Evolutionary conservation across 2,797 vertebrate genomes (phyloP), one percentile per base, ranked within the genome.

Genomic region (Alectoris magna): DNA sequence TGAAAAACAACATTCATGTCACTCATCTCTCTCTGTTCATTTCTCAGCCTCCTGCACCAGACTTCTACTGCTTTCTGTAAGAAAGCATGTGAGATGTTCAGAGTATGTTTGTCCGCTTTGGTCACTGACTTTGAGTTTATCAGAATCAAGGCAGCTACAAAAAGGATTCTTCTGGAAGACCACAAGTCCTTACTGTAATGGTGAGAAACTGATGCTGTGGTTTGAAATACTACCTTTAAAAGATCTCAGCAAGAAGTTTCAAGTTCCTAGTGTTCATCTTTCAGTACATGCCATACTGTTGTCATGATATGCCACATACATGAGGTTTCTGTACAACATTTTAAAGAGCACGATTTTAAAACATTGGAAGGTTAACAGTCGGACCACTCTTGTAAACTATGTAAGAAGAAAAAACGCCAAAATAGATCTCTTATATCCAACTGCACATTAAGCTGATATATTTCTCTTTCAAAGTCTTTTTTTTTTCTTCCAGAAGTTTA

Each of bases 271-370:
- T 82, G 84, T 88, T 96, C 84, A 67, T 49, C 62, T 86, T 55
- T 44, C 26, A 38, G 39, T 27, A 44, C 66, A 72, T 71, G 26
- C 53, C 67, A 34, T 31, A 81, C 55, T 48, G 34, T 46, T 64
- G n/a, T 41, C 76, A 38, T 36, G 19, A 73, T 36, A n/a, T 2
- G 7, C 23, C 44, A 70, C 31, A 78, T 49, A 87, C 63, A 48
- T 66, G 68, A 94, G 53, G 68, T 64, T 96, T 93, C 78, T 79
- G 48, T 51, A 90, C 87, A 91, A 94, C 87, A 76, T 96, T 97
- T 94, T 79, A 94, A 87, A 88, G 74, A 77, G 85, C 72, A 66
- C 19, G 31, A 86, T 96, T 91, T 91, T 55, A 89, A 96, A 97
- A 68, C 58, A 84, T 23, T 81, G 84, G 94, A 96, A 95, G 88